Percentiles rank a stretch among this genome's conserved stretches.
These are phyloP conservation scores for Orchesella cincta DNA, from an alignment of 1,140 invertebrate genomes.

Conservation along the genomic window DNA sequence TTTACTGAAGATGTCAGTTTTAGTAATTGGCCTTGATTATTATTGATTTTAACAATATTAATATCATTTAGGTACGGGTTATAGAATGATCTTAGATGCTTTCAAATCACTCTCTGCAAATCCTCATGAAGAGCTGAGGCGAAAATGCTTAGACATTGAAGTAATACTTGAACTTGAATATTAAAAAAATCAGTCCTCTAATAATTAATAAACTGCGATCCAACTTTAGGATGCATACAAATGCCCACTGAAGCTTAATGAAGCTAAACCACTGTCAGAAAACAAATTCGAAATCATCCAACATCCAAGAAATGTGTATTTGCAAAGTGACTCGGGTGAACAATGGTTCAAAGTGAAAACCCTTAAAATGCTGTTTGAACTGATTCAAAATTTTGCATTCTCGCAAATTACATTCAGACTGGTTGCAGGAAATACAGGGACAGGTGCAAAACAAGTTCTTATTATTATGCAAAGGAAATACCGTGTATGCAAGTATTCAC, in stretches of 20 bases:
- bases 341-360: conserved; percentile 62
- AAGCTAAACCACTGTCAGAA: too few relatives aligned
- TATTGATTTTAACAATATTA: too few relatives aligned
- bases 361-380: conserved; percentile 61
- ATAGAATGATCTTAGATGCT: conserved; percentile 73
- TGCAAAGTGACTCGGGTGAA: conserved; percentile 25
- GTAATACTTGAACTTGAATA: conserved; percentile 42
- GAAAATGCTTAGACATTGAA: conserved; percentile 54
- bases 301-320: not conserved
- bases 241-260: not conserved
- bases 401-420: conserved; percentile 60
- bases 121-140: conserved; percentile 51
- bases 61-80: conserved; percentile 83
- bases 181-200: too few relatives aligned
- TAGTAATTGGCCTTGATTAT: too few relatives aligned
- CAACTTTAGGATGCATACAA: not conserved
- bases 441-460: conserved; percentile 63
- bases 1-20: too few relatives aligned
- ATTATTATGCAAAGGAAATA: too few relatives aligned
- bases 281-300: not conserved
- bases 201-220: too few relatives aligned
- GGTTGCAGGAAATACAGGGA: conserved; percentile 70
- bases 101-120: conserved; percentile 59
- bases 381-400: conserved; percentile 59
- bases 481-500: too few relatives aligned